Conservation (phyloP, 2,888 invertebrate genomes). For the Rhodophaea formosa region DNA sequence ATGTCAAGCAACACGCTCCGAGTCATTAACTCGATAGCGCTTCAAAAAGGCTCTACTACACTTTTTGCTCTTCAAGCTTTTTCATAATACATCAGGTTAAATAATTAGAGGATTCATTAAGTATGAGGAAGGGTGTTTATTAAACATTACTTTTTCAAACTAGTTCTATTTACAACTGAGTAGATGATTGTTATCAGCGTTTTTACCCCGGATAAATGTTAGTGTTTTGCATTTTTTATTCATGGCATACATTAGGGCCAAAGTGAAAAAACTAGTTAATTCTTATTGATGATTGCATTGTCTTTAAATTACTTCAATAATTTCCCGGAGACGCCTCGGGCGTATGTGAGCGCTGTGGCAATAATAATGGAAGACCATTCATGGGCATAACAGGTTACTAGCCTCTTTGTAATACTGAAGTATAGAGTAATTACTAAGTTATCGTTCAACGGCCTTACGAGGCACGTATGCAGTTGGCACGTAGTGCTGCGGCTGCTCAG, state of each 20-base stretch:
- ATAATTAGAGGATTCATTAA: slow-evolving; percentile 63
- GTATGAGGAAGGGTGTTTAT: slow-evolving; percentile 47
- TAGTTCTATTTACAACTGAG: slow-evolving; percentile 22
- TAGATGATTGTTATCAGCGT: slow-evolving; percentile 27
- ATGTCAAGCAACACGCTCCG: slow-evolving; percentile 69
- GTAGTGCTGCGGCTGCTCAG: slow-evolving; percentile 18
- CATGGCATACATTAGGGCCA: slow-evolving; percentile 33
- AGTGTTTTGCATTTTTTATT: slow-evolving; percentile 39
- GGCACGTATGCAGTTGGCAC: neutral
- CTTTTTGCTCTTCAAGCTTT: slow-evolving; percentile 49
- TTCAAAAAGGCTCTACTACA: slow-evolving; percentile 49
- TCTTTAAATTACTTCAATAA: slow-evolving; percentile 51
- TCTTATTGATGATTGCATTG: slow-evolving; percentile 52
- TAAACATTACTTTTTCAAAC: slow-evolving; percentile 35
- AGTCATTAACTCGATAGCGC: slow-evolving; percentile 62
- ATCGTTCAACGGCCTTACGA: slow-evolving; percentile 42
- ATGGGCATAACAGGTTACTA: slow-evolving; percentile 54
- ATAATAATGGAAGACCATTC: slow-evolving; percentile 61
- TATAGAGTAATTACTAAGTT: slow-evolving; percentile 58
- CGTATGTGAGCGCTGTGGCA: slow-evolving; percentile 41
- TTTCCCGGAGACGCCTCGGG: slow-evolving; percentile 41
- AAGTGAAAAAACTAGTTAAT: slow-evolving; percentile 41
- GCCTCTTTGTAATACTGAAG: slow-evolving; percentile 42
- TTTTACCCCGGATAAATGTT: slow-evolving; percentile 34
- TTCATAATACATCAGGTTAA: slow-evolving; percentile 47